phyloP scores from a whole-genome alignment of 2,113 vertebrate genomes.

The Girardinichthys multiradiatus region DNA sequence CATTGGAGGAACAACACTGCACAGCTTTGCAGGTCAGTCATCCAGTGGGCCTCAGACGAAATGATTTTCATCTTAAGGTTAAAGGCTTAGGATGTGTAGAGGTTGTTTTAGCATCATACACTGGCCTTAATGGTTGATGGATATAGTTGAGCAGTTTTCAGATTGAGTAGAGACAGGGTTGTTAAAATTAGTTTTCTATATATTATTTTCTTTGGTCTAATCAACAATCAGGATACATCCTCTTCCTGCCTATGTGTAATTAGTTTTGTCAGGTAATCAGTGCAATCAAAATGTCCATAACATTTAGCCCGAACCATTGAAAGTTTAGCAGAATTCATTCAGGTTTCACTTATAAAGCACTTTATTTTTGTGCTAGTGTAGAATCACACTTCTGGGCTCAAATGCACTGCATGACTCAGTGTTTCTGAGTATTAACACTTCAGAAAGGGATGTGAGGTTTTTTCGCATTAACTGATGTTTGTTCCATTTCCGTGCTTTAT shows the following conservation, averaged over 20 bases:
- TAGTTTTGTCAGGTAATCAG: not conserved
- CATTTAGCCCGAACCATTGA: not conserved
- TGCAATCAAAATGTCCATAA: not conserved
- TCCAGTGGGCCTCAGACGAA: not conserved
- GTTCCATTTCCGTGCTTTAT: not conserved
- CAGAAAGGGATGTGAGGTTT: no score
- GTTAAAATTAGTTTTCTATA: conserved; percentile 1
- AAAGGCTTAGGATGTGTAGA: not conserved
- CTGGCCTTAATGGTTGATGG: not conserved
- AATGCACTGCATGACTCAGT: no score
- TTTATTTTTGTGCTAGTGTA: no score
- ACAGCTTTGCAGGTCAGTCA: conserved; percentile 89
- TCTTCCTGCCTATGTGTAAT: not conserved
- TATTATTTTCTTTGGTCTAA: not conserved
- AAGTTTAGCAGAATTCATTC: not conserved
- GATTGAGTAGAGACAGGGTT: not conserved
- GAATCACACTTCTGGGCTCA: no score
- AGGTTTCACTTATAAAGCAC: no score
- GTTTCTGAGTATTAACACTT: no score
- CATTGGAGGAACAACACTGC: conserved; percentile 93
- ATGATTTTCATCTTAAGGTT: not conserved
- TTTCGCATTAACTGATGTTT: not conserved
- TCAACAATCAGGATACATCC: not conserved
- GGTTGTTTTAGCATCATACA: not conserved
- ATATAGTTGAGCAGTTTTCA: conserved; percentile 8